Conservation (phyloP, 2,888 invertebrate genomes). For the Campoplex nolae region DNA sequence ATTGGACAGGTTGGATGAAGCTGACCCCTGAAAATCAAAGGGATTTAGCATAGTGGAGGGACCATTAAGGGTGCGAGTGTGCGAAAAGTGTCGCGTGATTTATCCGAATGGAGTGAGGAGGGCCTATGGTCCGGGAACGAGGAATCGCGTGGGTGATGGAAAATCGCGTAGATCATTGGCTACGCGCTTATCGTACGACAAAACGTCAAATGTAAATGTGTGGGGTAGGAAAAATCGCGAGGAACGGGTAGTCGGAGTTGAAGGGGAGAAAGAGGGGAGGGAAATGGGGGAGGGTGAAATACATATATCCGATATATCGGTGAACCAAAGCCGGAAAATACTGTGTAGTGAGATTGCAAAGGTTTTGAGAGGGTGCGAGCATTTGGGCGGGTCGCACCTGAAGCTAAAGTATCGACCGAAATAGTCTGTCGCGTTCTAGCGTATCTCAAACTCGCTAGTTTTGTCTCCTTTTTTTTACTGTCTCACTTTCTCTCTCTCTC, state of each 20-base stretch:
- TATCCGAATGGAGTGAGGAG: constrained; percentile 23
- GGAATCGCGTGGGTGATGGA: not conserved
- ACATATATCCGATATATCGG: not conserved
- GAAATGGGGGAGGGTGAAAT: no score
- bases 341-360: constrained; percentile 9
- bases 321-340: constrained; percentile 32
- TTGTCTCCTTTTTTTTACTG: constrained; percentile 5
- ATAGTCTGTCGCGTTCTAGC: constrained; percentile 65
- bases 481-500: no score
- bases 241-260: not conserved
- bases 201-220: constrained; percentile 1
- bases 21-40: not conserved
- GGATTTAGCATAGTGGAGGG: constrained; percentile 12
- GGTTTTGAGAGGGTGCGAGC: constrained; percentile 65
- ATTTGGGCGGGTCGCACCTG: constrained; percentile 73
- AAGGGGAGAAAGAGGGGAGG: not conserved
- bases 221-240: not conserved
- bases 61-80: constrained; percentile 21
- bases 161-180: constrained; percentile 17
- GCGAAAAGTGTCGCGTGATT: constrained; percentile 52
- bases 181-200: constrained; percentile 10
- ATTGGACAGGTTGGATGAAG: constrained; percentile 20
- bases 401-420: constrained; percentile 74
- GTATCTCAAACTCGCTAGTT: constrained; percentile 38
- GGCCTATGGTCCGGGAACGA: not conserved